These are phyloP conservation scores for Craterocephalus amniculus DNA, from an alignment of 2,797 vertebrate genomes.

Conservation along the genomic window DNA sequence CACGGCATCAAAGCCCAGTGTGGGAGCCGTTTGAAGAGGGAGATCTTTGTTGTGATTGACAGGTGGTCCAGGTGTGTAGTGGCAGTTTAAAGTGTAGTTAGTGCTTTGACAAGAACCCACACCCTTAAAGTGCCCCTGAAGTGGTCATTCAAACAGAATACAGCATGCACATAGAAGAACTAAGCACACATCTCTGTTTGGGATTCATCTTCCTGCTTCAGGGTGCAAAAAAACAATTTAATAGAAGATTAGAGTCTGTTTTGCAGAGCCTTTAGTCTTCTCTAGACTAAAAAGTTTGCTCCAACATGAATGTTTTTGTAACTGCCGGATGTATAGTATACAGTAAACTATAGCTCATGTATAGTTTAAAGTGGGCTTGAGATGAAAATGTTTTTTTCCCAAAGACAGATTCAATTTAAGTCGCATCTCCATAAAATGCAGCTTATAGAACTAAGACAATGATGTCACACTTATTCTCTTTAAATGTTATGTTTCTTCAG, in stretches of 20 bases:
- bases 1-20: constrained; percentile 47
- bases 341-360: no score
- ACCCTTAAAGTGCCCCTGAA: constrained; percentile 32
- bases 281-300: no score
- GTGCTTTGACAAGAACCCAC: constrained; percentile 14
- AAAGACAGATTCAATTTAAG: not conserved
- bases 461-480: no score
- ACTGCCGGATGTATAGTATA: no score
- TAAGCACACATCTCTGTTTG: not conserved
- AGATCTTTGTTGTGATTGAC: constrained; percentile 59
- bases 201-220: no score
- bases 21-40: constrained; percentile 36
- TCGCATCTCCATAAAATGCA: not conserved
- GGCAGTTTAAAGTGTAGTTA: constrained; percentile 36
- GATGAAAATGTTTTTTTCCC: no score
- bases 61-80: constrained; percentile 39
- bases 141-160: constrained; percentile 26
- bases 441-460: not conserved
- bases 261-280: no score
- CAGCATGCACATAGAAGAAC: not conserved
- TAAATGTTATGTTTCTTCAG: no score
- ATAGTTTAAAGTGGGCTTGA: no score
- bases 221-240: no score
- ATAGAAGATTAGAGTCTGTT: no score
- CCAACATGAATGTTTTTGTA: no score